Evolutionary conservation across 2,888 invertebrate genomes (phyloP).

Genomic region (Thelaira solivaga): DNA sequence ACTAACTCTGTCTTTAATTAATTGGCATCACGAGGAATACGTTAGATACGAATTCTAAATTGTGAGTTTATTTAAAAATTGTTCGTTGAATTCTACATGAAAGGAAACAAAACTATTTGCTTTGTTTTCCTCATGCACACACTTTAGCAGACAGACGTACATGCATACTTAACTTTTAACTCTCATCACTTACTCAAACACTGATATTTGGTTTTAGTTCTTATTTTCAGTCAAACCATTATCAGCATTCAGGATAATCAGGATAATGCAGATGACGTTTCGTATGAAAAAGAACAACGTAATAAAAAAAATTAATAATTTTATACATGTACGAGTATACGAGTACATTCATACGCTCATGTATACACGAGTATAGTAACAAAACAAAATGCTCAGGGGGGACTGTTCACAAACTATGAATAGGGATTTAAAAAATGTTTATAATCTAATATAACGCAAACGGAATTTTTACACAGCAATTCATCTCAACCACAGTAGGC

Average conservation of each 20-base stretch:
- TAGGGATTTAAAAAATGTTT: no score
- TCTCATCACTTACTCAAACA: not conserved
- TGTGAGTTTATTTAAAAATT: conserved; percentile 70
- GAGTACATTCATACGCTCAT: no score
- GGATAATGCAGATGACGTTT: conserved; percentile 18
- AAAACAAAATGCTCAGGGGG: no score
- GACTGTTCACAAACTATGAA: no score
- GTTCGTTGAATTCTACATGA: conserved; percentile 23
- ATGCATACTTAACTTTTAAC: not conserved
- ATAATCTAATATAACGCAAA: no score
- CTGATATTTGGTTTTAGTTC: not conserved
- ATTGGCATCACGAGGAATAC: conserved; percentile 73
- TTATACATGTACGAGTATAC: no score
- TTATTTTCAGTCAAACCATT: not conserved
- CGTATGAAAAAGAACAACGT: not conserved
- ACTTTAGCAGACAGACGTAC: not conserved
- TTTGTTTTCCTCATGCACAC: not conserved
- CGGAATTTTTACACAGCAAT: no score
- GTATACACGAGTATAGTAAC: no score
- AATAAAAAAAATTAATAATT: conserved; percentile 17
- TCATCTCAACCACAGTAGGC: no score
- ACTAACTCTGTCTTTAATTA: conserved; percentile 68
- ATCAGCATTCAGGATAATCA: conserved; percentile 13
- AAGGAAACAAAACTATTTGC: not conserved
- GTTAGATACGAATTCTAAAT: conserved; percentile 74